phyloP scores from a whole-genome alignment of 2,888 invertebrate species.

The Leptinotarsa tumamoca region DNA sequence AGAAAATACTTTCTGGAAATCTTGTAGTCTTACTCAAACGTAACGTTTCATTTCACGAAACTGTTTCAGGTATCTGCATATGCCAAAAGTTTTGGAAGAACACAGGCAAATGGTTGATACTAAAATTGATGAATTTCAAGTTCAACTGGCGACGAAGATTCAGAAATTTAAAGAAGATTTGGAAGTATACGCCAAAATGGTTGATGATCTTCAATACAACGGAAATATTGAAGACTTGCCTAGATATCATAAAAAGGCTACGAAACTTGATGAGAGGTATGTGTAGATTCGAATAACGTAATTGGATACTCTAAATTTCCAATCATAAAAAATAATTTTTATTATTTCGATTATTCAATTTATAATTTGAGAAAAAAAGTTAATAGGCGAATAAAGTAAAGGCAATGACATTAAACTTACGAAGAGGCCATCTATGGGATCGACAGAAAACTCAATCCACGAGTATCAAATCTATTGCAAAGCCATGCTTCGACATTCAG shows the following conservation, averaged over 20 bases:
- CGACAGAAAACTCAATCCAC: no score
- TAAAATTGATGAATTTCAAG: slow-evolving; percentile 90
- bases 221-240: slow-evolving; percentile 87
- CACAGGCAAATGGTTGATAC: slow-evolving; percentile 82
- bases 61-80: slow-evolving; percentile 75
- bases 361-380: no score
- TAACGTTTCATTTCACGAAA: not conserved
- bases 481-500: no score
- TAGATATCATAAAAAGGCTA: slow-evolving; percentile 85
- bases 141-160: slow-evolving; percentile 80
- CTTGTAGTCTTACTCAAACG: no score
- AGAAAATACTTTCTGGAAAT: no score
- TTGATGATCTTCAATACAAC: slow-evolving; percentile 88
- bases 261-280: slow-evolving; percentile 78
- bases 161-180: slow-evolving; percentile 87
- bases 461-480: no score
- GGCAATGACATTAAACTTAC: no score
- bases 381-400: no score
- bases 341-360: no score
- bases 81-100: slow-evolving; percentile 86
- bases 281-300: not conserved
- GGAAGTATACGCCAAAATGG: slow-evolving; percentile 81
- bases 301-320: no score
- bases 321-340: no score
- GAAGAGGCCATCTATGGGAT: no score